phyloP scores from a whole-genome alignment of 2,797 vertebrate species.

The Peromyscus aztecus region DNA sequence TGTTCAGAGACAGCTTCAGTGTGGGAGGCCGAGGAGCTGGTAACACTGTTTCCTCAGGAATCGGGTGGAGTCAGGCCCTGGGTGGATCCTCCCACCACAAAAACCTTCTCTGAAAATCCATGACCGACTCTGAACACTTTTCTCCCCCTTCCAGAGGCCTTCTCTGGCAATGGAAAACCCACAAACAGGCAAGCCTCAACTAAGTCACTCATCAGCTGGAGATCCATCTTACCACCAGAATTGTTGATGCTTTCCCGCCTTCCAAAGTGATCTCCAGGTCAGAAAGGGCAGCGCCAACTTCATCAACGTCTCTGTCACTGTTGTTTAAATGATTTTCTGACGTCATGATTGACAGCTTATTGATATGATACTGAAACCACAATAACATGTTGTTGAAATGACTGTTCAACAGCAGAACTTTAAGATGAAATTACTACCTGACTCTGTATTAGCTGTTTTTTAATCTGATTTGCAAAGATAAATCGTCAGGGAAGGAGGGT shows the following conservation, averaged over 20 bases:
- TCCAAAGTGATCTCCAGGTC: slow-evolving; percentile 99
- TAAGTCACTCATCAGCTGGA: not conserved
- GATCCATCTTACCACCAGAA: slow-evolving; percentile 94
- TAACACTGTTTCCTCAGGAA: not conserved
- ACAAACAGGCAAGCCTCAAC: not conserved
- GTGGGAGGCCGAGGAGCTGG: not conserved
- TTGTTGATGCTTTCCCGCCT: slow-evolving; percentile 97
- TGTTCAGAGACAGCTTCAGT: not conserved
- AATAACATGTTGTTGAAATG: slow-evolving; percentile 62
- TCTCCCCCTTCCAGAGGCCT: not conserved
- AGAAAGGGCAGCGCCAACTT: slow-evolving; percentile 98
- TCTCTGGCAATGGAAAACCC: not conserved
- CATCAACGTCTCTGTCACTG: slow-evolving; percentile 99
- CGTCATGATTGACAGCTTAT: slow-evolving; percentile 99
- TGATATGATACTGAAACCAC: slow-evolving; percentile 97
- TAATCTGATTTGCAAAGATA: slow-evolving; percentile 40
- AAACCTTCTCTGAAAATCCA: not conserved
- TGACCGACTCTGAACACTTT: slow-evolving; percentile 1
- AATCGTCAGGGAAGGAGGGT: not conserved
- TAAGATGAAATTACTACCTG: slow-evolving; percentile 33
- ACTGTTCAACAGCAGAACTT: slow-evolving; percentile 16
- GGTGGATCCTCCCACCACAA: not conserved
- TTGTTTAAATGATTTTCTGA: slow-evolving; percentile 99
- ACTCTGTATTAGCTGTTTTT: not conserved
- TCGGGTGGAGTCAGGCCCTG: not conserved